Evolutionary conservation across 2,797 vertebrate species (phyloP).

Genomic region (Harpagifer antarcticus): DNA sequence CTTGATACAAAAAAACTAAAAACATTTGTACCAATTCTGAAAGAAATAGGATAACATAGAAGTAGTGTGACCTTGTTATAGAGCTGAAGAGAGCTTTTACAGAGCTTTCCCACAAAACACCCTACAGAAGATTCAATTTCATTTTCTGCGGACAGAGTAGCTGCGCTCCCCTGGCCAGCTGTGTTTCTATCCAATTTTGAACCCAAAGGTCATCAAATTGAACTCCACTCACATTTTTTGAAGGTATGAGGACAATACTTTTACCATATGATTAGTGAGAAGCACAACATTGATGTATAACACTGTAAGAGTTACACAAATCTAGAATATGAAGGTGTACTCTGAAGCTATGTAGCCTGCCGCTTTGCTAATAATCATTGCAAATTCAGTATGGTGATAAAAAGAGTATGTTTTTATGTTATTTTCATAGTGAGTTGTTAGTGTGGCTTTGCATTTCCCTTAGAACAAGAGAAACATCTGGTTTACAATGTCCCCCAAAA

Average conservation of each 20-base stretch:
- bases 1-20: not conserved
- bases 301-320: too few relatives aligned
- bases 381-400: too few relatives aligned
- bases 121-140: not conserved
- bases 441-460: too few relatives aligned
- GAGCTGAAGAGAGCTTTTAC: not conserved
- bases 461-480: too few relatives aligned
- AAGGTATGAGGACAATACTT: not conserved
- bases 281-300: too few relatives aligned
- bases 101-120: not conserved
- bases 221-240: not conserved
- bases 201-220: not conserved
- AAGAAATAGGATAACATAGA: conserved; percentile 16
- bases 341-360: too few relatives aligned
- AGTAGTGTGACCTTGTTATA: conserved; percentile 20
- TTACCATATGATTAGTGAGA: not conserved
- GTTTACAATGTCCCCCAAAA: too few relatives aligned
- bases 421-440: too few relatives aligned
- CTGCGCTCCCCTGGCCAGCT: not conserved
- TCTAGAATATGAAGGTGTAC: too few relatives aligned
- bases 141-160: not conserved
- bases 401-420: too few relatives aligned
- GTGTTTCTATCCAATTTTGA: not conserved
- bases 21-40: conserved; percentile 17
- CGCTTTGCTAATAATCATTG: too few relatives aligned